Evolutionary conservation across 2,888 invertebrate species (phyloP).

Genomic region (Pyralis farinalis): DNA sequence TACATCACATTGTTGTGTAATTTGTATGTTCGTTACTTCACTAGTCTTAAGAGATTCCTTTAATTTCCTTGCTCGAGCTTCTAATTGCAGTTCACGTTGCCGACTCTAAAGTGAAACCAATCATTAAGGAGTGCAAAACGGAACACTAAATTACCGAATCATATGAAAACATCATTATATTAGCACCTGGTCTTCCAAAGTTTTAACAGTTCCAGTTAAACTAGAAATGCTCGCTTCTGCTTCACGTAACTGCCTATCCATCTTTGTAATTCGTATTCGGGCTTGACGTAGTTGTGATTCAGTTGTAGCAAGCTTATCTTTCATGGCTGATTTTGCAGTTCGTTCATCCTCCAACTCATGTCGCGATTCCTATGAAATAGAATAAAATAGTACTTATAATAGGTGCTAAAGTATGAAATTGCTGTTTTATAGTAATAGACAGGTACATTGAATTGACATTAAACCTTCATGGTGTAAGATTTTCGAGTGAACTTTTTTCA

Average conservation of each 20-base stretch:
- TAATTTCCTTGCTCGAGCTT: constrained; percentile 66
- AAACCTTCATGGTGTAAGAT: too few relatives aligned
- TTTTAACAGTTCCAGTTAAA: constrained; percentile 63
- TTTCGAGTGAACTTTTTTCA: too few relatives aligned
- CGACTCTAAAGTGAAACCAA: constrained; percentile 45
- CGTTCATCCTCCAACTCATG: constrained; percentile 60
- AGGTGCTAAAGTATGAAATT: too few relatives aligned
- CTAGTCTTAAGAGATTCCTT: constrained; percentile 68
- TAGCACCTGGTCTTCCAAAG: constrained; percentile 66
- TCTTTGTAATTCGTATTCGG: constrained; percentile 54
- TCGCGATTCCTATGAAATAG: constrained; percentile 36
- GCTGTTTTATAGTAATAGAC: too few relatives aligned
- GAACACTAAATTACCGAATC: not conserved
- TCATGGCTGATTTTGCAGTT: constrained; percentile 35
- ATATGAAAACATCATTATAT: not conserved
- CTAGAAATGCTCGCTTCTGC: constrained; percentile 65
- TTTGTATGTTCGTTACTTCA: constrained; percentile 56
- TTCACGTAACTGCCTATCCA: constrained; percentile 69
- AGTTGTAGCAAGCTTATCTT: constrained; percentile 52
- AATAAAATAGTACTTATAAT: not conserved
- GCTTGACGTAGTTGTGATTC: constrained; percentile 60
- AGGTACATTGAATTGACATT: too few relatives aligned
- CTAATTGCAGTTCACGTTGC: constrained; percentile 63
- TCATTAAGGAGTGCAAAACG: not conserved
- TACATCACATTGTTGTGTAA: constrained; percentile 57